These are phyloP conservation scores for Maconellicoccus hirsutus DNA, from an alignment of 1,140 invertebrate species.

Conservation along the genomic window DNA sequence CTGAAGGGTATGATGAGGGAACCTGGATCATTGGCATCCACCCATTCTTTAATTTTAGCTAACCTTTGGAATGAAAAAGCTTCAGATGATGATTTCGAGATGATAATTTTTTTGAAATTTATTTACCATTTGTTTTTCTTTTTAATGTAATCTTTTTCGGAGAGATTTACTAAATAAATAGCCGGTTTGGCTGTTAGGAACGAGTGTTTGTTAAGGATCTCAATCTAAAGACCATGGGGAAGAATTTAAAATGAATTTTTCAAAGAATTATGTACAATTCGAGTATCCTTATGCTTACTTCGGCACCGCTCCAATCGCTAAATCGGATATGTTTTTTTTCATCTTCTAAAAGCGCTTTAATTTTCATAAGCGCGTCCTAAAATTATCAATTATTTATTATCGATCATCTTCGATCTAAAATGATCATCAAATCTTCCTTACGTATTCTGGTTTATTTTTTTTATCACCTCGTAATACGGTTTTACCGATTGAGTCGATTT, in stretches of 20 bases:
- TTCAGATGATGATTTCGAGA: too few relatives aligned
- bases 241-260: not conserved
- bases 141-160: constrained; percentile 95
- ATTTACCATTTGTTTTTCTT: constrained; percentile 96
- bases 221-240: constrained; percentile 61
- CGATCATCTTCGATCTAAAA: too few relatives aligned
- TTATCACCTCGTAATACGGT: constrained; percentile 86
- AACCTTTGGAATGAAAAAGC: constrained; percentile 55
- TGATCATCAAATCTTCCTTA: too few relatives aligned
- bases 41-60: constrained; percentile 97
- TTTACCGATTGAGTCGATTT: constrained; percentile 79
- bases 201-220: constrained; percentile 90
- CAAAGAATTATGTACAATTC: not conserved
- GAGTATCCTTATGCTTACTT: constrained; percentile 56
- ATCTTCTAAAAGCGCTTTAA: constrained; percentile 72
- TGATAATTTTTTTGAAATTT: too few relatives aligned
- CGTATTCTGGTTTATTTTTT: constrained; percentile 90
- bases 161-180: constrained; percentile 94
- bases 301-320: constrained; percentile 81
- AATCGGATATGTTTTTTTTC: constrained; percentile 90
- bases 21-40: constrained; percentile 93
- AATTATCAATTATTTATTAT: constrained; percentile 34
- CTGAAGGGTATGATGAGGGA: constrained; percentile 90
- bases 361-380: constrained; percentile 76
- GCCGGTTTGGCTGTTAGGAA: constrained; percentile 98